Evolutionary conservation across 2,797 vertebrate genomes (phyloP).

Genomic region (Orestias chungarensis): DNA sequence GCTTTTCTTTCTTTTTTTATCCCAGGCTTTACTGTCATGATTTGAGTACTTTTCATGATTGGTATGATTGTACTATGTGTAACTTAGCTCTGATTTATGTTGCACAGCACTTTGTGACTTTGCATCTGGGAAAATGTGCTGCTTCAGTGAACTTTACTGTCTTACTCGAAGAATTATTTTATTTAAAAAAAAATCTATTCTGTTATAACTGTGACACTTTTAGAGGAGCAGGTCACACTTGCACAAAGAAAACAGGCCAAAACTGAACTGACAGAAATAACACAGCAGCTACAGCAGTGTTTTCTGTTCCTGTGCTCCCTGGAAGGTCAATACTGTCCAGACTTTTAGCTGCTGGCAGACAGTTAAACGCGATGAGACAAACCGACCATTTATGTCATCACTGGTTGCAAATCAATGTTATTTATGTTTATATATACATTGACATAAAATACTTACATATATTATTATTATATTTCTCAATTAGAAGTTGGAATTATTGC

Average conservation of each 20-base stretch:
- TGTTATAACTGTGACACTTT: not conserved
- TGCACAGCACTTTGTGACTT: not conserved
- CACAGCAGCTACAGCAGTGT: not conserved
- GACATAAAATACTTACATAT: no score
- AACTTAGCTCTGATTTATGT: not conserved
- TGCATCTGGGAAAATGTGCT: not conserved
- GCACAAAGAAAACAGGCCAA: not conserved
- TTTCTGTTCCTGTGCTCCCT: not conserved
- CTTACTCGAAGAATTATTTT: not conserved
- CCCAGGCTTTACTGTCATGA: not conserved
- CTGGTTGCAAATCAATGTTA: not conserved
- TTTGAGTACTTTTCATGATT: not conserved
- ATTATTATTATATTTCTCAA: no score
- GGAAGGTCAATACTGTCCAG: not conserved
- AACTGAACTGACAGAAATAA: not conserved
- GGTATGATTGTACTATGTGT: not conserved
- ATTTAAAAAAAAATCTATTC: not conserved
- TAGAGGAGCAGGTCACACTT: not conserved
- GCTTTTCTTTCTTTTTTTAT: not conserved
- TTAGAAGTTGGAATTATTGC: no score
- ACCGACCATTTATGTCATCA: not conserved
- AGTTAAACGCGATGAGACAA: not conserved
- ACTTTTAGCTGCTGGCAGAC: not conserved
- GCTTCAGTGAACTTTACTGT: not conserved
- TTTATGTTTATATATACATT: no score